A percentile compares a stretch with the other conserved stretches of the same genome.
phyloP scores from a whole-genome alignment of 1,140 invertebrate genomes.

The Agrypnia vestita region DNA sequence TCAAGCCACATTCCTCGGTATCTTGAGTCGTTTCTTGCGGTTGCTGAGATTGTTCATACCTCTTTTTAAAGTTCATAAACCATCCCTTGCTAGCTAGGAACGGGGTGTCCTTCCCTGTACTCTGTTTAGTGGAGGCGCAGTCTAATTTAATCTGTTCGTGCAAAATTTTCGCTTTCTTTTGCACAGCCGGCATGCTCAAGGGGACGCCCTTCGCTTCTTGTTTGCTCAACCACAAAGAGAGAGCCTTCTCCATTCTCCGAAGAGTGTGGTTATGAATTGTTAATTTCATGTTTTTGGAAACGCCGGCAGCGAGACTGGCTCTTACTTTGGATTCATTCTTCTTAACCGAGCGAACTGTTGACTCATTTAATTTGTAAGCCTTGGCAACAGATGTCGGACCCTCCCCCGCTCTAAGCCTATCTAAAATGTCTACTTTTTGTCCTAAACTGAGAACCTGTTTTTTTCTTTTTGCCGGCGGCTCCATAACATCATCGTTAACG shows the following conservation, averaged over 20 bases:
- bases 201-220: conserved; percentile 3
- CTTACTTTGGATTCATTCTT: conserved; percentile 17
- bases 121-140: neutral
- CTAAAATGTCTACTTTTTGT: conserved; percentile 28
- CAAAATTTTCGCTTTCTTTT: conserved; percentile 21
- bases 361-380: conserved; percentile 27
- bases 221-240: conserved; percentile 15
- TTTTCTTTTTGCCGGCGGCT: neutral
- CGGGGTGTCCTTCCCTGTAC: conserved; percentile 7
- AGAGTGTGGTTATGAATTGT: neutral
- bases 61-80: conserved; percentile 36
- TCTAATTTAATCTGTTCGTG: conserved; percentile 20
- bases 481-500: neutral
- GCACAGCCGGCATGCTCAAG: neutral
- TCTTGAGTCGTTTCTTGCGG: neutral
- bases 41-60: conserved; percentile 12
- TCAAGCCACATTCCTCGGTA: neutral
- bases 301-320: conserved; percentile 17
- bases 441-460: neutral
- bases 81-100: conserved; percentile 38
- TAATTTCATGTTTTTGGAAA: conserved; percentile 12
- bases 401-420: conserved; percentile 26
- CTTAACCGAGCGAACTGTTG: conserved; percentile 16
- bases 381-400: conserved; percentile 36
- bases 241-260: conserved; percentile 14